Conservation (phyloP, 2,888 invertebrate genomes). For the Bellardia pandia region DNA sequence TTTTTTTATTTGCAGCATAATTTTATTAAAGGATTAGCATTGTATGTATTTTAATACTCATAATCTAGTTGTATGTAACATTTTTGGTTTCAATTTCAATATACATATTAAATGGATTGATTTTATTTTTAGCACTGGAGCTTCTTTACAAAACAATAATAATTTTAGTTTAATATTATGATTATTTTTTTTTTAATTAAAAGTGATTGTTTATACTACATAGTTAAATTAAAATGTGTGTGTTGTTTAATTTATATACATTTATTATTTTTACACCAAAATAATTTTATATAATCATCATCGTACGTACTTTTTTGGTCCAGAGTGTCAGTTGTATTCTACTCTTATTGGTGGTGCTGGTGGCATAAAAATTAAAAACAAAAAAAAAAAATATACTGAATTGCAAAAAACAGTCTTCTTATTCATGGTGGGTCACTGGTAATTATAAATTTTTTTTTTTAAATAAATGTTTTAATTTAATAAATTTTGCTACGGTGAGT, state of each 20-base stretch:
- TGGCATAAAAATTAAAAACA: conserved; percentile 70
- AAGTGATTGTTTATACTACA: conserved; percentile 59
- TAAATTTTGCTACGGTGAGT: conserved; percentile 83
- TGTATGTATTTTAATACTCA: neutral
- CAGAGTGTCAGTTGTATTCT: conserved; percentile 77
- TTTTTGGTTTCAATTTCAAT: conserved; percentile 29
- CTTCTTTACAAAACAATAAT: conserved; percentile 35
- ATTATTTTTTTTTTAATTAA: conserved; percentile 26
- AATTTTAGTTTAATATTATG: conserved; percentile 26
- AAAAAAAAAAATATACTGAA: conserved; percentile 74
- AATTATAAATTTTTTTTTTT: conserved; percentile 77
- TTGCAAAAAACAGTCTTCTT: conserved; percentile 76
- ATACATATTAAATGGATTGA: conserved; percentile 4
- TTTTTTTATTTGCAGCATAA: conserved; percentile 13
- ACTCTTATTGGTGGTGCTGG: conserved; percentile 81
- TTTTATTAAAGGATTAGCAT: neutral
- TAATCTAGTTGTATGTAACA: conserved; percentile 51
- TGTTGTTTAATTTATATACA: conserved; percentile 58
- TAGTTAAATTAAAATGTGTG: conserved; percentile 45
- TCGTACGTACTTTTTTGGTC: conserved; percentile 74
- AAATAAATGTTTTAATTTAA: conserved; percentile 77
- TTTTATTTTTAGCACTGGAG: conserved; percentile 55
- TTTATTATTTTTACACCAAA: conserved; percentile 62
- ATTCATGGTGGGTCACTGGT: conserved; percentile 83
- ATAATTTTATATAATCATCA: conserved; percentile 67